Percentiles rank a stretch among this genome's conserved stretches.
phyloP scores from a whole-genome alignment of 2,888 invertebrate genomes.

The Choreutis nemorana region DNA sequence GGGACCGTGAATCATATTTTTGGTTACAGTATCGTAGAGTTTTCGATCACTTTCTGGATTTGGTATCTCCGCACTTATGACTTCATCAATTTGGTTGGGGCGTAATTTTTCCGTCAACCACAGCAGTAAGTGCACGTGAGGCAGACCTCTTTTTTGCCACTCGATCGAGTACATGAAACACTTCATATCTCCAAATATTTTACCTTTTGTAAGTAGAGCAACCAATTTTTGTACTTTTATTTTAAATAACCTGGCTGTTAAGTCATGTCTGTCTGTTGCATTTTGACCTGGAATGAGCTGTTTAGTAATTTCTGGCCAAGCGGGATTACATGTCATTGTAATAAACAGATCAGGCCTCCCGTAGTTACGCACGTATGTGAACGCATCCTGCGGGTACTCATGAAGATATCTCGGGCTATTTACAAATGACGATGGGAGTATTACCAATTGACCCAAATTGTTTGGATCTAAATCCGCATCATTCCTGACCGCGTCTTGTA shows the following conservation, averaged over 20 bases:
- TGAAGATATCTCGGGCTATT: neutral
- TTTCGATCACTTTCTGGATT: conserved; percentile 13
- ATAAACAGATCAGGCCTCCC: no score
- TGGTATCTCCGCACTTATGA: conserved; percentile 26
- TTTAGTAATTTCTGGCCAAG: no score
- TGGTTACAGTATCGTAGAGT: conserved; percentile 12
- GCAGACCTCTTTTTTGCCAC: conserved; percentile 7
- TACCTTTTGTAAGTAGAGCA: no score
- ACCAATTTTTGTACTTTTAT: no score
- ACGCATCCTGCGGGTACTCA: no score
- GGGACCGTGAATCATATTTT: conserved; percentile 14
- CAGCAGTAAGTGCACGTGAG: conserved; percentile 8
- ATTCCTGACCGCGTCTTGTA: conserved; percentile 11
- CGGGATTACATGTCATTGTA: no score
- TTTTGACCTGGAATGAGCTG: no score
- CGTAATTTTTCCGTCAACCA: conserved; percentile 16
- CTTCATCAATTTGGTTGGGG: conserved; percentile 21
- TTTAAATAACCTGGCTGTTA: no score
- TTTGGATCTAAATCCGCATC: conserved; percentile 3
- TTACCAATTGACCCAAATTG: no score
- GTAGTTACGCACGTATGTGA: no score
- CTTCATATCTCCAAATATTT: no score
- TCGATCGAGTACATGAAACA: conserved; percentile 8
- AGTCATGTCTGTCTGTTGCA: no score
- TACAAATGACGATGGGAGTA: neutral